These are phyloP conservation scores for Stenurella melanura DNA, from an alignment of 2,888 invertebrate genomes.

Conservation along the genomic window DNA sequence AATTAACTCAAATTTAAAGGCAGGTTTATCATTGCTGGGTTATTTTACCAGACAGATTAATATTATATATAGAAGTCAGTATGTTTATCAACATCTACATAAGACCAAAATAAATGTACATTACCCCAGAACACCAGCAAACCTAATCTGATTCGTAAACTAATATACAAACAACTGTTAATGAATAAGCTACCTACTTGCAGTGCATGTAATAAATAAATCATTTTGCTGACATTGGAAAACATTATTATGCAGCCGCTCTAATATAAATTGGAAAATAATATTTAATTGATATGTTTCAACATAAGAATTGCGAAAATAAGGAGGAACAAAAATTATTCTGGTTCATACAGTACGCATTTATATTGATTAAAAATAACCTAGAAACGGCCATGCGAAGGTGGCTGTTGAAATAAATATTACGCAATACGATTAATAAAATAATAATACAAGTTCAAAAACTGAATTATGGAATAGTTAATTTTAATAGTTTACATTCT, in stretches of 20 bases:
- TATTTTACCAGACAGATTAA: too few species aligned
- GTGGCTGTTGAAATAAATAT: constrained; percentile 5
- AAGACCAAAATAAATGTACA: too few species aligned
- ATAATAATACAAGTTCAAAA: background rate
- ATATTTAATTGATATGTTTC: background rate
- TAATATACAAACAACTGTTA: too few species aligned
- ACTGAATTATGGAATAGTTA: background rate
- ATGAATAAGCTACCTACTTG: too few species aligned
- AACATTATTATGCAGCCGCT: background rate
- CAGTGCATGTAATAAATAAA: background rate
- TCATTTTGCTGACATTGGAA: background rate
- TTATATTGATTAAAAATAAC: constrained; percentile 15
- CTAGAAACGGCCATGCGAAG: background rate
- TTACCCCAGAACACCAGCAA: too few species aligned
- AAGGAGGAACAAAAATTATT: background rate
- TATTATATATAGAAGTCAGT: too few species aligned
- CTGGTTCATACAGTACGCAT: background rate
- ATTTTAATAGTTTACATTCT: background rate
- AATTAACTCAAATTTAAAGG: too few species aligned
- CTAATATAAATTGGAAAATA: background rate
- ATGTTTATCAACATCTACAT: too few species aligned
- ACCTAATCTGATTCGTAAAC: too few species aligned
- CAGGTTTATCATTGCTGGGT: too few species aligned
- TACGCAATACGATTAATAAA: constrained; percentile 14
- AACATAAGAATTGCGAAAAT: background rate